Evolutionary conservation across 1,140 invertebrate genomes (phyloP).

Genomic region (Lucilia sericata): DNA sequence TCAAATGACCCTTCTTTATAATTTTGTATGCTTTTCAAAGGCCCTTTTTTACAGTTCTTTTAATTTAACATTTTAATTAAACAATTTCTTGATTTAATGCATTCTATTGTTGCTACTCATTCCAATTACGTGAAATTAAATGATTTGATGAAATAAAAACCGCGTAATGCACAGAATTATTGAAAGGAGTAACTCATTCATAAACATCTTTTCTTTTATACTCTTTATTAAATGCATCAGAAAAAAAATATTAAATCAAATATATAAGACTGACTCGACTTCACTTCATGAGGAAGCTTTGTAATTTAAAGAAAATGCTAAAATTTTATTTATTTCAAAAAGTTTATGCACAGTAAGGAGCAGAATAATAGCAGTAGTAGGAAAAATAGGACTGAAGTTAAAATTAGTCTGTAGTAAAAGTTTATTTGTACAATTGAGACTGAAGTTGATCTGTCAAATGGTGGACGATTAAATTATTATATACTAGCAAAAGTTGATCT

Average conservation of each 20-base stretch:
- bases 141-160: slow-evolving; percentile 29
- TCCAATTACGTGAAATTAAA: slow-evolving; percentile 4
- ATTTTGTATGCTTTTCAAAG: no score
- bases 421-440: no score
- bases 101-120: not conserved
- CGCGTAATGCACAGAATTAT: slow-evolving; percentile 24
- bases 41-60: not conserved
- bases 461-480: no score
- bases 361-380: not conserved
- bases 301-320: not conserved
- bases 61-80: slow-evolving; percentile 14
- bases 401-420: no score
- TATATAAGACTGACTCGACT: not conserved
- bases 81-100: slow-evolving; percentile 12
- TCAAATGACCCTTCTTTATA: no score
- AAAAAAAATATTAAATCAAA: no score
- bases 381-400: no score
- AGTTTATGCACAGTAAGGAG: not conserved
- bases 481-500: no score
- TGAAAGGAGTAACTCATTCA: not conserved
- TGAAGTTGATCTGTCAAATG: no score
- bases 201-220: slow-evolving; percentile 1
- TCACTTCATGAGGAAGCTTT: no score
- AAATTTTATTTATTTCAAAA: not conserved
- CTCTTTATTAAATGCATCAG: not conserved